These are phyloP conservation scores for Acanthornis magna DNA, from an alignment of 2,797 vertebrate species.

Conservation along the genomic window DNA sequence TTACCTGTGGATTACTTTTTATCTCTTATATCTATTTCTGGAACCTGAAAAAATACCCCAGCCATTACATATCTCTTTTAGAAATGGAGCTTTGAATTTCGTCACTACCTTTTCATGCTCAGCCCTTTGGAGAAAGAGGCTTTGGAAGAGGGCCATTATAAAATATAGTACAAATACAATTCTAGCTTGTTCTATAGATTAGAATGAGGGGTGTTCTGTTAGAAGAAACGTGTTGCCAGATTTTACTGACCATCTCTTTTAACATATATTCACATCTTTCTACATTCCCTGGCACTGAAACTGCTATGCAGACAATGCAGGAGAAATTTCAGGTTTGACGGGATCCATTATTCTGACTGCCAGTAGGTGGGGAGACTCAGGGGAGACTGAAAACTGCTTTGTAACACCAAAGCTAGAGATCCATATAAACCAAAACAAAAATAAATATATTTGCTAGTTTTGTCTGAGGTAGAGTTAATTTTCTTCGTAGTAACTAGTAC, in stretches of 20 bases:
- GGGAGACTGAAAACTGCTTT: neutral
- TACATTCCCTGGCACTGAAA: neutral
- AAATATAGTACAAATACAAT: constrained; percentile 44
- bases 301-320: neutral
- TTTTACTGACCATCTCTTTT: constrained; percentile 43
- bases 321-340: constrained; percentile 28
- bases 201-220: neutral
- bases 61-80: constrained; percentile 41
- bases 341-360: neutral
- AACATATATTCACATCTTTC: constrained; percentile 54
- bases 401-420: neutral
- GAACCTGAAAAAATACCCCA: constrained; percentile 1
- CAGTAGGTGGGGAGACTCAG: neutral
- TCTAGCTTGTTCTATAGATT: constrained; percentile 27
- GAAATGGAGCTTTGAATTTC: constrained; percentile 42
- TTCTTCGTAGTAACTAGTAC: accelerated
- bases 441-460: neutral
- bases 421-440: neutral
- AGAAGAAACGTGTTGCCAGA: constrained; percentile 35
- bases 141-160: constrained; percentile 32
- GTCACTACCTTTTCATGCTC: constrained; percentile 26
- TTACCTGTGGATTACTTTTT: constrained; percentile 45
- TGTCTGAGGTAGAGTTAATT: neutral
- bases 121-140: constrained; percentile 35
- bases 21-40: constrained; percentile 39